phyloP scores from a whole-genome alignment of 1,140 invertebrate species.

The Battus philenor region DNA sequence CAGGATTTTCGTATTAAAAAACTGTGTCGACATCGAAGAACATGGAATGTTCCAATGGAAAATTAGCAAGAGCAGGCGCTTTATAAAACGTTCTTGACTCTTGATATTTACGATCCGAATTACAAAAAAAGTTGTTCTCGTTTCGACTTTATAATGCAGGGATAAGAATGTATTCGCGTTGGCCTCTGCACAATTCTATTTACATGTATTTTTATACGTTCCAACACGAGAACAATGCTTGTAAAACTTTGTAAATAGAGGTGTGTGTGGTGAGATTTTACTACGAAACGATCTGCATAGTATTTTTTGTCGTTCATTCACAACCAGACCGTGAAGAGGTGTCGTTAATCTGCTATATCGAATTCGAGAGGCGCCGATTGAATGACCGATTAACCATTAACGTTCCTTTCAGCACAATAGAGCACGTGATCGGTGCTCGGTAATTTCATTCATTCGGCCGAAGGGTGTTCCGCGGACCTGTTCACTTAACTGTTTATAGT shows the following conservation, averaged over 20 bases:
- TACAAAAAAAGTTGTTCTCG: conserved; percentile 5
- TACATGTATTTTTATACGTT: no score
- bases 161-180: conserved; percentile 1
- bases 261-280: conserved; percentile 27
- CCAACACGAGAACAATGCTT: no score
- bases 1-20: background rate
- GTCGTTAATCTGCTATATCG: conserved; percentile 48
- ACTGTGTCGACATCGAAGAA: background rate
- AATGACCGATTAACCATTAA: conserved; percentile 61
- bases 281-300: conserved; percentile 34
- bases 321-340: conserved; percentile 54
- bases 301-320: conserved; percentile 59
- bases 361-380: conserved; percentile 45
- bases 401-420: conserved; percentile 58
- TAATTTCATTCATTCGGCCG: conserved; percentile 52
- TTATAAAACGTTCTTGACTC: conserved; percentile 13
- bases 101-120: conserved; percentile 16
- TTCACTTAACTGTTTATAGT: conserved; percentile 34
- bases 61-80: background rate
- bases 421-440: conserved; percentile 47
- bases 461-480: conserved; percentile 35
- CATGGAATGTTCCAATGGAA: conserved; percentile 9
- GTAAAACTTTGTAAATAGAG: conserved; percentile 12
- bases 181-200: background rate
- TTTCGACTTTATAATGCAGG: background rate